These are phyloP conservation scores for Chamaea fasciata DNA, from an alignment of 2,113 vertebrate genomes.

Conservation along the genomic window DNA sequence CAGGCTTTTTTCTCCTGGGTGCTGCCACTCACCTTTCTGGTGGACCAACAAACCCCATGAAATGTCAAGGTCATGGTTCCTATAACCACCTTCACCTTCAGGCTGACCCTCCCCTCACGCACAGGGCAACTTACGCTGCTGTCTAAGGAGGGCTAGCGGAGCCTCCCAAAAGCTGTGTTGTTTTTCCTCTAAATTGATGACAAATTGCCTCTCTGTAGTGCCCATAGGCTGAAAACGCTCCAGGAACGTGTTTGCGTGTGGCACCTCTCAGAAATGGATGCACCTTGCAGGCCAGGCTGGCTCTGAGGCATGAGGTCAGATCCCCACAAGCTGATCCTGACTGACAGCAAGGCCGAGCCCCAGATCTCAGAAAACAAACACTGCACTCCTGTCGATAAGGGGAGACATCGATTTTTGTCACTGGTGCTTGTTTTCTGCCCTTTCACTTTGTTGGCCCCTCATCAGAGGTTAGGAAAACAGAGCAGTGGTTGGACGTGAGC, in stretches of 20 bases:
- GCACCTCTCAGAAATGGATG: background rate
- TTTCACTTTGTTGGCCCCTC: conserved; percentile 25
- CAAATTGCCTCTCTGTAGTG: background rate
- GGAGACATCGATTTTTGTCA: background rate
- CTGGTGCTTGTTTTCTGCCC: background rate
- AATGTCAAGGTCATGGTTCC: background rate
- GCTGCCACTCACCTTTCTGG: background rate
- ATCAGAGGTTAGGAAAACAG: background rate
- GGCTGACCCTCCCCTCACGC: background rate
- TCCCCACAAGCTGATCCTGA: background rate
- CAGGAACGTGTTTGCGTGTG: too few relatives aligned
- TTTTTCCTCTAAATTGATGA: background rate
- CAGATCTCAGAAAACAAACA: background rate
- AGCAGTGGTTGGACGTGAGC: background rate
- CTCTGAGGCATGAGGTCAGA: background rate
- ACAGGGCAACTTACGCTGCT: fast-evolving
- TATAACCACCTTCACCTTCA: background rate
- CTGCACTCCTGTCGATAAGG: fast-evolving
- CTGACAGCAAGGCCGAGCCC: background rate
- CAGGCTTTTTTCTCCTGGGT: background rate
- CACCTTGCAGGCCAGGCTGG: too few relatives aligned
- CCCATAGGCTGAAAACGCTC: background rate
- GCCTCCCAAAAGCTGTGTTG: background rate
- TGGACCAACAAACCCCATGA: background rate
- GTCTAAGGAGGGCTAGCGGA: background rate